Evolutionary conservation across 1,140 invertebrate genomes (phyloP), one percentile per base, ranked within the genome.

Genomic region (Drosophila navojoa): DNA sequence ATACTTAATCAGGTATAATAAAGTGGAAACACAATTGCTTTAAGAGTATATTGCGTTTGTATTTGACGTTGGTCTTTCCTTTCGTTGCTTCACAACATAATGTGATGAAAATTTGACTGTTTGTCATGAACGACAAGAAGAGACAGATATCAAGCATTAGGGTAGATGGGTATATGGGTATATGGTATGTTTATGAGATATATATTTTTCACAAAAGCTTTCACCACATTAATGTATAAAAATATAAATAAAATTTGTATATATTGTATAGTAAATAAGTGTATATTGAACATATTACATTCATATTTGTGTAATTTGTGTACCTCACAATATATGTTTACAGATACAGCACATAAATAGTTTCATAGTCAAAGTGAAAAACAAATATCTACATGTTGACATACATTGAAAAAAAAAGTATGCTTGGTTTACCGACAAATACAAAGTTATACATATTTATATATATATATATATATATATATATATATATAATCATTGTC

Each of bases 121-220:
- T 71, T 76, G 55, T 50, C 47, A 59, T 58, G 76, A 76, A 62
- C 76, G 68, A 74, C 82, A 79, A 57, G 50, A 60, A 53, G 19
- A 79, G 53, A 73, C 71, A 85, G 67, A 71, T 53, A 71, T 69
- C 52, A 61, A 73, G 73, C 29, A 71, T 47, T 47, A n/a, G n/a
- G n/a, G n/a, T 74, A 58, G 29, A 71, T 44, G 35, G 27, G 25
- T 61, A n/a, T n/a, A n/a, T n/a, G n/a, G n/a, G 19, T 61, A 61
- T 45, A 44, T 74, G 44, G 22, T n/a, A 29, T 54, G 52, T 38
- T 38, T 45, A 27, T 42, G 32, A 38, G 27, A 19, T 62, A 55
- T 35, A 70, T 73, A 58, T 59, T 69, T 81, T 58, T 75, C 63
- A 72, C 76, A 69, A 61, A 72, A 72, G 44, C 73, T 63, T 71